phyloP scores from a whole-genome alignment of 1,140 invertebrate genomes.

The Pygmarrhopalites habei region DNA sequence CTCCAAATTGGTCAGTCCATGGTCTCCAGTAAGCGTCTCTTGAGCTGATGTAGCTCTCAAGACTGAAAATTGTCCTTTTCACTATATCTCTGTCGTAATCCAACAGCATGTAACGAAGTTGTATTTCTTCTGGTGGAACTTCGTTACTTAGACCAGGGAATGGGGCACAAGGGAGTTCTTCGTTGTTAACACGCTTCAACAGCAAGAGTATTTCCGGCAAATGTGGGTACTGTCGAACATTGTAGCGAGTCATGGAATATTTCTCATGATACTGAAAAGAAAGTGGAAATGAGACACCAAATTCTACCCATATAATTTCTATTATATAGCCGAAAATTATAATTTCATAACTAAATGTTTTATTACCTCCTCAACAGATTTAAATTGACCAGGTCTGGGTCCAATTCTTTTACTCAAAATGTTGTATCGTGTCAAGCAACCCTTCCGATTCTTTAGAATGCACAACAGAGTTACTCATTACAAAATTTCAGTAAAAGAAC shows the following conservation, averaged over 20 bases:
- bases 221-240: conserved; percentile 35
- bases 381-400: conserved; percentile 13
- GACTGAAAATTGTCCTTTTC: conserved; percentile 10
- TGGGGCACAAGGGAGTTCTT: background rate
- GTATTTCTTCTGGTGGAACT: conserved; percentile 20
- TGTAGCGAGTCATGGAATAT: conserved; percentile 37
- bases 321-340: too few relatives aligned
- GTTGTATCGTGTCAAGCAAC: conserved; percentile 35
- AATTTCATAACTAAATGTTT: background rate
- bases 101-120: conserved; percentile 26
- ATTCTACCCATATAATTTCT: too few relatives aligned
- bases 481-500: too few relatives aligned
- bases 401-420: conserved; percentile 22
- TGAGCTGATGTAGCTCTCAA: conserved; percentile 20
- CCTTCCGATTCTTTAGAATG: conserved; percentile 37
- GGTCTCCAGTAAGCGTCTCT: conserved; percentile 25
- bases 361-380: conserved; percentile 27
- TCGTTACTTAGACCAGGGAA: conserved; percentile 16
- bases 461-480: too few relatives aligned
- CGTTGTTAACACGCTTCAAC: conserved; percentile 17
- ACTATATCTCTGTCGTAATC: conserved; percentile 27
- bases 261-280: conserved; percentile 35
- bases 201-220: conserved; percentile 27
- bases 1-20: conserved; percentile 20
- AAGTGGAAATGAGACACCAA: conserved; percentile 19